Conservation (phyloP, 2,888 invertebrate genomes). For the Psylliodes chrysocephalus region DNA sequence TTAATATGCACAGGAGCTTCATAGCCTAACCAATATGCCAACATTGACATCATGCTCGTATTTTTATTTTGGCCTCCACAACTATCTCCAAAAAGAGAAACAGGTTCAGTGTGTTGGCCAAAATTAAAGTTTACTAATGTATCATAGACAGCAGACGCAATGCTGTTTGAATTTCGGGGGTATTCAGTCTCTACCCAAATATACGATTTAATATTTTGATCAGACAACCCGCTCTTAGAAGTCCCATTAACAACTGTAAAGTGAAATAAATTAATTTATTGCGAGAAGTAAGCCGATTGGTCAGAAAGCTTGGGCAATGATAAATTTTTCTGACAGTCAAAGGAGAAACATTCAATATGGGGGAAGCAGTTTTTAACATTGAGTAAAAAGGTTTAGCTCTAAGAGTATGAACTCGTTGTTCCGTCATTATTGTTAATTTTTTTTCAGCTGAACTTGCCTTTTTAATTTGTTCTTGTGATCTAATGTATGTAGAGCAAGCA, state of each 20-base stretch:
- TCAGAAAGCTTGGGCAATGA: too few relatives aligned
- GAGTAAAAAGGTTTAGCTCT: background rate
- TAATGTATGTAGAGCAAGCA: background rate
- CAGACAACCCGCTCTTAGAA: background rate
- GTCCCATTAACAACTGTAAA: constrained; percentile 2
- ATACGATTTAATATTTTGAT: constrained; percentile 5
- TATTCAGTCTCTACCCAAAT: constrained; percentile 5
- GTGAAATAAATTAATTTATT: constrained; percentile 2
- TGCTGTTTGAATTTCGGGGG: constrained; percentile 11
- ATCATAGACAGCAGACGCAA: constrained; percentile 11
- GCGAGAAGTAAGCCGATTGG: constrained; percentile 1
- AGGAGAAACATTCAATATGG: background rate
- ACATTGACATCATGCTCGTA: constrained; percentile 13
- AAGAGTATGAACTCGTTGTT: constrained; percentile 4
- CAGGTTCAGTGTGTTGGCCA: background rate
- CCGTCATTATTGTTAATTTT: constrained; percentile 1
- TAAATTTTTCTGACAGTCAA: background rate
- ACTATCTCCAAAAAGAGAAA: constrained; percentile 16
- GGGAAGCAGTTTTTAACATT: background rate
- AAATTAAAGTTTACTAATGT: background rate
- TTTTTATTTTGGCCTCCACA: constrained; percentile 22
- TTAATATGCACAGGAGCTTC: constrained; percentile 2
- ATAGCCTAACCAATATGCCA: constrained; percentile 4
- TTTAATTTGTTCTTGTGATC: background rate
- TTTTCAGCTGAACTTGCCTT: background rate